phyloP scores from a whole-genome alignment of 2,888 invertebrate species.

The Pandemis cinnamomeana region DNA sequence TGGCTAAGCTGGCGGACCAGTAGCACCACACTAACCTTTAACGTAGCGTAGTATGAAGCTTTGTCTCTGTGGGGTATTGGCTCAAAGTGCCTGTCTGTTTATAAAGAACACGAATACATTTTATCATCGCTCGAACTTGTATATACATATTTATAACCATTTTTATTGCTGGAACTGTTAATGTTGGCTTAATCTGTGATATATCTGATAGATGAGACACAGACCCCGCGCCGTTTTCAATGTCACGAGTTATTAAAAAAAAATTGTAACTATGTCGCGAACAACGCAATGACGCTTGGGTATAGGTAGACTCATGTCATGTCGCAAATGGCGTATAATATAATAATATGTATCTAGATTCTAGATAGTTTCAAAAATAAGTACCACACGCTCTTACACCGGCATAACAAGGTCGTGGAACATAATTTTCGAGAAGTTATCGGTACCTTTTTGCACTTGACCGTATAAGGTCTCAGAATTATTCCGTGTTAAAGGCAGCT shows the following conservation, averaged over 20 bases:
- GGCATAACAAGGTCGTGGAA: no score
- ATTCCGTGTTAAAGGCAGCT: no score
- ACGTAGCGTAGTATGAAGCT: background rate
- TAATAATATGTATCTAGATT: no score
- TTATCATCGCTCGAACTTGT: slow-evolving; percentile 47
- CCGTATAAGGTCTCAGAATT: no score
- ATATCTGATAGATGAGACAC: slow-evolving; percentile 64
- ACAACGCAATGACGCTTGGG: background rate
- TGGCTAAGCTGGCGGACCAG: background rate
- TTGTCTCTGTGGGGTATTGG: background rate
- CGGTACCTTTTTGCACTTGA: no score
- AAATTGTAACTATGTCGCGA: slow-evolving; percentile 25
- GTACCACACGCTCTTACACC: no score
- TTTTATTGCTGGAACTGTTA: slow-evolving; percentile 65
- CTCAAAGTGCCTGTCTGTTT: slow-evolving; percentile 11
- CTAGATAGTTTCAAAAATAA: no score
- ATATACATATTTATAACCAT: slow-evolving; percentile 56
- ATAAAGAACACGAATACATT: slow-evolving; percentile 18
- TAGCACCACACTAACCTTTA: no score
- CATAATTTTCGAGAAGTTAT: no score
- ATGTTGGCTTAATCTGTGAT: slow-evolving; percentile 82
- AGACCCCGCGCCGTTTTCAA: slow-evolving; percentile 52
- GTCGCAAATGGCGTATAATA: no score
- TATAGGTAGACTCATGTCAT: no score
- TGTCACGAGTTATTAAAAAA: slow-evolving; percentile 46